Conservation (phyloP, 2,888 invertebrate genomes). For the Eupithecia centaureata region DNA sequence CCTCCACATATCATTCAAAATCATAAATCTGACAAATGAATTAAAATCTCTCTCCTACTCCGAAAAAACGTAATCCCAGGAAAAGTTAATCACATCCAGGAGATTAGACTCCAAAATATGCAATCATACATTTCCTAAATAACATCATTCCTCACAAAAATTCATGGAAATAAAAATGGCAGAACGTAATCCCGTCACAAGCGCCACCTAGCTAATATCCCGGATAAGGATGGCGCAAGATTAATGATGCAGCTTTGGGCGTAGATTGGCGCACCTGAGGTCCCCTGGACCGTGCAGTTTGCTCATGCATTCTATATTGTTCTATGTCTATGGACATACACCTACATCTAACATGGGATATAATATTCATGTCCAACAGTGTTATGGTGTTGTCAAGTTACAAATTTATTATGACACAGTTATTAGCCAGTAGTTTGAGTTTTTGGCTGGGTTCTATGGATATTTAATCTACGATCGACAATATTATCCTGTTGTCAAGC, state of each 20-base stretch:
- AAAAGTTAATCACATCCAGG: background rate
- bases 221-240: conserved; percentile 52
- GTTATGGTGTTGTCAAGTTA: background rate
- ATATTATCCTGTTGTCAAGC: too few relatives aligned
- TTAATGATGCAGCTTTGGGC: conserved; percentile 71
- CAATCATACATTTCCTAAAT: conserved; percentile 16
- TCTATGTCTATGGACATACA: conserved; percentile 38
- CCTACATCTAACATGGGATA: background rate
- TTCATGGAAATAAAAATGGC: conserved; percentile 24
- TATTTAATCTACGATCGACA: too few relatives aligned
- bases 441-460: too few relatives aligned
- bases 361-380: background rate
- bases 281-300: conserved; percentile 45
- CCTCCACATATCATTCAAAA: background rate
- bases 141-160: conserved; percentile 20
- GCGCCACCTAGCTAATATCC: conserved; percentile 40
- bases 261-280: conserved; percentile 58
- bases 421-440: background rate
- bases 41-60: background rate
- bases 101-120: background rate
- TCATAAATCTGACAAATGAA: background rate
- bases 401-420: background rate
- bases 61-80: background rate
- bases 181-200: conserved; percentile 27
- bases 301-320: conserved; percentile 47